A percentile compares a stretch with the other conserved stretches of the same genome.
These are phyloP conservation scores for Dione vanillae DNA, from an alignment of 2,888 invertebrate species.

Conservation along the genomic window DNA sequence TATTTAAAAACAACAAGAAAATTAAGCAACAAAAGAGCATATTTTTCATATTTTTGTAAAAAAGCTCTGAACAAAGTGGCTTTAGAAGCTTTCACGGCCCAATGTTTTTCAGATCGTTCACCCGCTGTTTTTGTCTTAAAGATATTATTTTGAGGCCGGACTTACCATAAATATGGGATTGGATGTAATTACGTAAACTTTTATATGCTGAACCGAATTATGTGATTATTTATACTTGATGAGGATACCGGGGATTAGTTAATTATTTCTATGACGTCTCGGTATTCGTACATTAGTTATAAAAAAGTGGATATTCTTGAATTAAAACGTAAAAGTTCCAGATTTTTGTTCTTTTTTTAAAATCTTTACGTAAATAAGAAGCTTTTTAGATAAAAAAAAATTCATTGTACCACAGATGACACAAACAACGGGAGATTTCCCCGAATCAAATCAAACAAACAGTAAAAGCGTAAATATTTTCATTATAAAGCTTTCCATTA, in stretches of 20 bases:
- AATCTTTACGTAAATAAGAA: too few relatives aligned
- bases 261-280: conserved; percentile 31
- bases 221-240: conserved; percentile 30
- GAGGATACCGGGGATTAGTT: conserved; percentile 37
- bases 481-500: too few relatives aligned
- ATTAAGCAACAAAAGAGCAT: conserved; percentile 8
- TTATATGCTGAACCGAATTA: conserved; percentile 11
- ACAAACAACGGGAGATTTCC: too few relatives aligned
- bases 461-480: too few relatives aligned
- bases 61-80: conserved; percentile 5
- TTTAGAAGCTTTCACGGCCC: conserved; percentile 39
- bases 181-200: conserved; percentile 6
- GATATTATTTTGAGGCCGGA: conserved; percentile 46
- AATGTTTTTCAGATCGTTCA: conserved; percentile 45
- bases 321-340: too few relatives aligned
- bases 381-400: too few relatives aligned
- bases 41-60: conserved; percentile 17
- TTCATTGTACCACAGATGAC: too few relatives aligned
- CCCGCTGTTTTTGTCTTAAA: conserved; percentile 45
- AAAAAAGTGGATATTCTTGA: too few relatives aligned
- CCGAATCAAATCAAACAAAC: too few relatives aligned
- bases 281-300: conserved; percentile 32
- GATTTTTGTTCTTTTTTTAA: background rate
- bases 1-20: conserved; percentile 11
- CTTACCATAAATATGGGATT: conserved; percentile 33